Percentiles rank a stretch among this genome's conserved stretches.
Conservation (phyloP, 2,888 invertebrate genomes). For the Aspidiotus rigidus region DNA sequence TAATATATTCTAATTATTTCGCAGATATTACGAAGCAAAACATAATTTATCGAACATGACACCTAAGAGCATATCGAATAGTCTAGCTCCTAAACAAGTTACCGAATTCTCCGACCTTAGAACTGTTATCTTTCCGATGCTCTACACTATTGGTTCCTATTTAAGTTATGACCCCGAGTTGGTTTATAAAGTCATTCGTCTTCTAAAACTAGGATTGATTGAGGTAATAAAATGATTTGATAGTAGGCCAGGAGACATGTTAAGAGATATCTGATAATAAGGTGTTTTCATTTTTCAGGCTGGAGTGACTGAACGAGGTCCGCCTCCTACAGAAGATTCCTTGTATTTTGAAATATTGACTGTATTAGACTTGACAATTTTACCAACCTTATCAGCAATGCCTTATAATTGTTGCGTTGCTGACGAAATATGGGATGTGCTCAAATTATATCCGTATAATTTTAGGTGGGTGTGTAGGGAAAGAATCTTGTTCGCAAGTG, state of each 20-base stretch:
- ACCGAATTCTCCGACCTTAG: conserved; percentile 62
- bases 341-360: conserved; percentile 76
- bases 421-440: conserved; percentile 88
- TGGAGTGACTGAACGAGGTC: conserved; percentile 23
- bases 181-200: conserved; percentile 69
- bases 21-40: conserved; percentile 19
- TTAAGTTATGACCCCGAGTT: conserved; percentile 78
- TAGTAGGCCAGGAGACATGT: background rate
- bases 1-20: background rate
- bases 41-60: conserved; percentile 18
- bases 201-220: conserved; percentile 47
- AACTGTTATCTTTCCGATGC: conserved; percentile 71
- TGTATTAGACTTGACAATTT: conserved; percentile 72
- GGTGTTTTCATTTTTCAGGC: conserved; percentile 1
- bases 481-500: background rate
- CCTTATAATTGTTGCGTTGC: conserved; percentile 92
- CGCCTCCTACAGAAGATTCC: conserved; percentile 45
- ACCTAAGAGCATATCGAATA: conserved; percentile 42
- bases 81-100: conserved; percentile 57
- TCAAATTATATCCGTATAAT: conserved; percentile 79
- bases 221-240: conserved; percentile 40
- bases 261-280: background rate
- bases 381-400: conserved; percentile 84
- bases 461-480: conserved; percentile 49
- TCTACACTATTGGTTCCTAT: conserved; percentile 76